phyloP scores from a whole-genome alignment of 2,888 invertebrate genomes.

The Girardia tigrina region DNA sequence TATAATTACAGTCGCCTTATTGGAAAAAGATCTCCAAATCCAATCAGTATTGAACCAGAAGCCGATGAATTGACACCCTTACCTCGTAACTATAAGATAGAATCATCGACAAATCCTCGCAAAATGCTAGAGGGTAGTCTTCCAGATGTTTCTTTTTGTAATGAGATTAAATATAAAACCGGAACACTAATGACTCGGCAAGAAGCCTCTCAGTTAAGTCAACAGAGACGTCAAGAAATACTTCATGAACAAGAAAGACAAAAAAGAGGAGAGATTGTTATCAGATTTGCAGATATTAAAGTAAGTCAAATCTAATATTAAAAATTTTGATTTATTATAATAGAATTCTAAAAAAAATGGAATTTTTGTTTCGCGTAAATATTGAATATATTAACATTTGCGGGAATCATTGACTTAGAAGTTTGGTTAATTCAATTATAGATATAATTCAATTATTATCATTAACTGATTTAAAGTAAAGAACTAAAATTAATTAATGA shows the following conservation, averaged over 20 bases:
- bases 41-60: neutral
- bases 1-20: neutral
- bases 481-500: too few species aligned
- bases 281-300: constrained; percentile 48
- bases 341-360: too few species aligned
- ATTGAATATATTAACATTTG: too few species aligned
- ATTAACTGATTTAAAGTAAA: too few species aligned
- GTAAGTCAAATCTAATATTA: constrained; percentile 38
- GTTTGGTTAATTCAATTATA: too few species aligned
- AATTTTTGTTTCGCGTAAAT: too few species aligned
- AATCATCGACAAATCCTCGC: constrained; percentile 38
- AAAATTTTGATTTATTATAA: too few species aligned
- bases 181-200: constrained; percentile 68
- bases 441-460: too few species aligned
- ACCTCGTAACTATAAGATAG: constrained; percentile 63
- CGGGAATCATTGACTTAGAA: too few species aligned
- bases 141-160: constrained; percentile 63
- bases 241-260: constrained; percentile 55
- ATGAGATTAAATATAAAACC: constrained; percentile 59
- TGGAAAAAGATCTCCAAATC: neutral
- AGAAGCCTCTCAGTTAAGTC: constrained; percentile 82
- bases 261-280: constrained; percentile 46
- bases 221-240: constrained; percentile 80
- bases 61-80: constrained; percentile 38
- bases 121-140: constrained; percentile 61